These are phyloP conservation scores for Circaetus gallicus DNA, from an alignment of 2,113 vertebrate species.

Conservation along the genomic window DNA sequence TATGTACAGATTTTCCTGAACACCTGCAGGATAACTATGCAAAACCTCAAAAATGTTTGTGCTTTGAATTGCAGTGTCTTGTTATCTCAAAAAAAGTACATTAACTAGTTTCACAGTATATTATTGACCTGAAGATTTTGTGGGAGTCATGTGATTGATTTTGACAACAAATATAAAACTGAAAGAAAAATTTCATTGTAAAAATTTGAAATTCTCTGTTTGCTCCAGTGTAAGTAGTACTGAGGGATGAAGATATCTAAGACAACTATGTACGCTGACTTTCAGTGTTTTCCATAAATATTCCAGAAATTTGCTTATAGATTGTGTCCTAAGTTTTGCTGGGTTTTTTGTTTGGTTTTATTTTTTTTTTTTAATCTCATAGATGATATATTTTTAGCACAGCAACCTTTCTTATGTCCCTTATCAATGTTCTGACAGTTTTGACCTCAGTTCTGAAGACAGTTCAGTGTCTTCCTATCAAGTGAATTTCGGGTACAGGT, in stretches of 20 bases:
- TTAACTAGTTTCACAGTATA: neutral
- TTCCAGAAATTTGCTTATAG: neutral
- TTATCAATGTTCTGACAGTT: neutral
- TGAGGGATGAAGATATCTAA: neutral
- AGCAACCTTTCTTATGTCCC: neutral
- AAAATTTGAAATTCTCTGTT: neutral
- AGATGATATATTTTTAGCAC: neutral
- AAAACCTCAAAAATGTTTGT: neutral
- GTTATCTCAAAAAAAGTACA: neutral
- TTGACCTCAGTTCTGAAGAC: neutral
- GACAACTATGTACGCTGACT: neutral
- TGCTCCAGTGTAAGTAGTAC: neutral
- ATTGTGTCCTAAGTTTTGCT: neutral
- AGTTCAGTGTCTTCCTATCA: neutral
- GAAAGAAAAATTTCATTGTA: neutral
- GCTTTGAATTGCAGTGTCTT: neutral
- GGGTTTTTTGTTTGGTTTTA: neutral
- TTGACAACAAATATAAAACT: neutral
- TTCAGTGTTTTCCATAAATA: neutral
- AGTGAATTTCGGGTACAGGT: neutral
- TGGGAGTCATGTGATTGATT: neutral
- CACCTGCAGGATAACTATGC: neutral
- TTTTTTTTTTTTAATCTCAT: neutral
- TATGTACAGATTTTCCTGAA: neutral
- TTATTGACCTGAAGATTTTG: neutral